Base-by-base conservation (phyloP, 2,888 invertebrate species). In the Idaea straminata region DNA sequence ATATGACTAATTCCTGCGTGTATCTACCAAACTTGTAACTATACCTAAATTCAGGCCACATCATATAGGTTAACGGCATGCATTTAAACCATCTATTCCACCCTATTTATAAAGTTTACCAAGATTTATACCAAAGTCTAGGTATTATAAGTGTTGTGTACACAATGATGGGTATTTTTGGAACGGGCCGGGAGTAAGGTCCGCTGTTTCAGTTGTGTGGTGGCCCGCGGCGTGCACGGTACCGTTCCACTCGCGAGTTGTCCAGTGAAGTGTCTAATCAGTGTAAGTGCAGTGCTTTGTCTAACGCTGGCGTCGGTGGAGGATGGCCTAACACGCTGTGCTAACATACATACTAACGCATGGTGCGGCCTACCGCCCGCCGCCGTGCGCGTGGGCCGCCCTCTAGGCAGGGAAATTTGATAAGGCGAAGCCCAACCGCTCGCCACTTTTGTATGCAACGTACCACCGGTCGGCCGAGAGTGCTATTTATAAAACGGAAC, bases 401-500 rank as follows among this genome's bases (percentile, higher is more conserved):
- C 82, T 82, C 89, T 89, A 87, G 90, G 91, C 80, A 83, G 88
- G 81, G 92, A 92, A 92, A 92, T 92, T 92, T 91, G 92, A 92
- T 92, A 92, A 92, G 90, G 85, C 89, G 84, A 78, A 82, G 83
- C 76, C 78, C 82, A 74, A 73, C 70, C 77, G 77, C 81, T 84
- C 76, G 84, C 92, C 91, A 87, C 89, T 90, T 92, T 91, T 92
- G 92, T 92, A 92, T 91, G 91, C 89, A 88, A 80, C 85, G 80
- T 80, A 73, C 77, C 68, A 73, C 75, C 77, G 77, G 75, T 76
- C 80, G 81, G 79, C 80, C 47, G 47, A 47, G 47, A 13, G 47
- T 79, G 86, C 91, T 92, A 92, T 92, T 92, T 92, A 89, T 86
- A 90, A 84, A 83, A 83, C 79, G 79, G 79, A 83, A 84, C n/a